Conservation (phyloP, 2,113 vertebrate genomes). For the Syngnathus typhle region DNA sequence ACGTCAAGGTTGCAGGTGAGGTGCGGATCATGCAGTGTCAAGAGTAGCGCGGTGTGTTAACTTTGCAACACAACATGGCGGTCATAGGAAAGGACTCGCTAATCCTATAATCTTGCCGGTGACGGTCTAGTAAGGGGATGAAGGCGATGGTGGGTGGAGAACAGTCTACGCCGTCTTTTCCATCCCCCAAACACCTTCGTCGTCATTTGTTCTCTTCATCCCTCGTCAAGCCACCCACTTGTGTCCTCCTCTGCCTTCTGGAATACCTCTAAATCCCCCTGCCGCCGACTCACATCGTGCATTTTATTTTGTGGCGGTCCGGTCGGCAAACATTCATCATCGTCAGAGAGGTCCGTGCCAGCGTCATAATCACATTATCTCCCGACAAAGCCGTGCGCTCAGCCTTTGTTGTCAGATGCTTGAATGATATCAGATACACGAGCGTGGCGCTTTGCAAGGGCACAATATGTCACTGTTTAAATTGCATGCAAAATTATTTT, state of each 20-base stretch:
- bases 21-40: slow-evolving; percentile 7
- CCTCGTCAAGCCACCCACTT: slow-evolving; percentile 26
- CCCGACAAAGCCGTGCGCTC: slow-evolving; percentile 32
- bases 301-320: slow-evolving; percentile 17
- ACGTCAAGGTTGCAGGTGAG: too few relatives aligned
- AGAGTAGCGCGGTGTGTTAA: slow-evolving; percentile 35
- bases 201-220: neutral
- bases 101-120: slow-evolving; percentile 60
- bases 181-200: slow-evolving; percentile 5
- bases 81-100: slow-evolving; percentile 57
- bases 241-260: slow-evolving; percentile 26
- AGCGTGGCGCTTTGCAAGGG: slow-evolving; percentile 23
- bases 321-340: slow-evolving; percentile 43
- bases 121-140: slow-evolving; percentile 53
- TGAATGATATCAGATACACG: slow-evolving; percentile 34
- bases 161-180: slow-evolving; percentile 9
- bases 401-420: slow-evolving; percentile 37
- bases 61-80: slow-evolving; percentile 36
- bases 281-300: slow-evolving; percentile 19
- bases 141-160: slow-evolving; percentile 20
- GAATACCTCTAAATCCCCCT: slow-evolving; percentile 34
- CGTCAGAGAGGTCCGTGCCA: slow-evolving; percentile 23
- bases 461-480: slow-evolving; percentile 30
- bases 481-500: slow-evolving; percentile 44
- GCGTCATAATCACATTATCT: slow-evolving; percentile 42